Evolutionary conservation across 2,888 invertebrate genomes (phyloP).

Genomic region (Acronicta alni): DNA sequence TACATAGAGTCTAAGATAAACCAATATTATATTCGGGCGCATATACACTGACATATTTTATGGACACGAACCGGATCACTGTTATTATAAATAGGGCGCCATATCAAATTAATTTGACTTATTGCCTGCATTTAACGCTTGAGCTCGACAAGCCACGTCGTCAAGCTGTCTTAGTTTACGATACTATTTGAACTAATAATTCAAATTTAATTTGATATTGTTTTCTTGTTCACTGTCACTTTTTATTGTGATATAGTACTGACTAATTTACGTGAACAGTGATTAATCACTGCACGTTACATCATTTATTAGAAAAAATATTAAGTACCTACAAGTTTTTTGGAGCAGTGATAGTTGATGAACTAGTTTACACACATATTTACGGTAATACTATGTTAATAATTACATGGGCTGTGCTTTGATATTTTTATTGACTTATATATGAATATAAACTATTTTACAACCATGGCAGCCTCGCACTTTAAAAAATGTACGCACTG

Average conservation of each 20-base stretch:
- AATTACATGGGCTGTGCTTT: background rate
- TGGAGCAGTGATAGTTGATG: conserved; percentile 33
- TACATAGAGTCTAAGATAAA: no score
- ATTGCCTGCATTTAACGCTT: conserved; percentile 7
- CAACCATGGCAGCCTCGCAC: no score
- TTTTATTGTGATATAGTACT: background rate
- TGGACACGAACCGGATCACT: background rate
- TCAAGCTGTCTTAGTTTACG: background rate
- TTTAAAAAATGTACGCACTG: background rate
- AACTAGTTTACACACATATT: conserved; percentile 17
- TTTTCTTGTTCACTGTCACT: background rate
- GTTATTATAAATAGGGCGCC: background rate
- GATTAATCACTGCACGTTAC: conserved; percentile 10
- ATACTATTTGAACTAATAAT: background rate
- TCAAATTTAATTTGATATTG: background rate
- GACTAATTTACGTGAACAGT: conserved; percentile 1
- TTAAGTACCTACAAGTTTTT: conserved; percentile 9
- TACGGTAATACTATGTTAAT: conserved; percentile 4
- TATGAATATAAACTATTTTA: no score
- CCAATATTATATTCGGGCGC: no score
- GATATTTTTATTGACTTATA: background rate
- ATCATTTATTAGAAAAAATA: background rate
- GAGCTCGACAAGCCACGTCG: background rate
- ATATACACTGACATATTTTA: background rate
- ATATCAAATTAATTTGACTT: conserved; percentile 5